Conservation (phyloP, 2,888 invertebrate genomes). For the Eristalis arbustorum region DNA sequence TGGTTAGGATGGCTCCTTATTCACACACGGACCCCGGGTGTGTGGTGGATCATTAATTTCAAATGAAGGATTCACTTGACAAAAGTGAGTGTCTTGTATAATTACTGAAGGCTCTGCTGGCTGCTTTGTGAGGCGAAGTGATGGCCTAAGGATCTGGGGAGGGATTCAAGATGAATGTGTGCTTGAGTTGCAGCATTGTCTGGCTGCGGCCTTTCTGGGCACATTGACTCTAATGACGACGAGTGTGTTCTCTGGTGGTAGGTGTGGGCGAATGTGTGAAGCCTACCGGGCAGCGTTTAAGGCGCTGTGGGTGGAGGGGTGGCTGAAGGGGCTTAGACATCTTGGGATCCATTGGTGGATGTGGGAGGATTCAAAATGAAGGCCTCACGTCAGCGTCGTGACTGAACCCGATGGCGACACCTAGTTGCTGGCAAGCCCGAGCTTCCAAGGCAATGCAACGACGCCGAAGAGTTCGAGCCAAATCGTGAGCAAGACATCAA, state of each 20-base stretch:
- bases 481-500: too few relatives aligned
- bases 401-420: too few relatives aligned
- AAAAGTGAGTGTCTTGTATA: constrained; percentile 56
- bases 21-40: constrained; percentile 9
- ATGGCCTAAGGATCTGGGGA: not conserved
- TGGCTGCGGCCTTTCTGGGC: not conserved
- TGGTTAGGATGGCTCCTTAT: constrained; percentile 5
- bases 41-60: constrained; percentile 68
- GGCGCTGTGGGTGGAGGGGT: too few relatives aligned
- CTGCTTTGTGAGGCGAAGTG: not conserved
- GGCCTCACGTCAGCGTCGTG: too few relatives aligned
- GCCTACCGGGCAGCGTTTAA: not conserved
- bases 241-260: not conserved
- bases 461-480: too few relatives aligned
- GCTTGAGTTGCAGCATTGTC: not conserved
- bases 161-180: not conserved
- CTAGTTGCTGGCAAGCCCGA: too few relatives aligned
- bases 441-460: too few relatives aligned
- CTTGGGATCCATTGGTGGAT: too few relatives aligned
- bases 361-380: too few relatives aligned
- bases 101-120: constrained; percentile 50
- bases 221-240: not conserved
- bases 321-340: too few relatives aligned
- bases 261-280: not conserved
- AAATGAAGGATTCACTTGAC: constrained; percentile 61